Evolutionary conservation across 1,140 invertebrate genomes (phyloP), one percentile per base, ranked within the genome.

Genomic region (Musca domestica): DNA sequence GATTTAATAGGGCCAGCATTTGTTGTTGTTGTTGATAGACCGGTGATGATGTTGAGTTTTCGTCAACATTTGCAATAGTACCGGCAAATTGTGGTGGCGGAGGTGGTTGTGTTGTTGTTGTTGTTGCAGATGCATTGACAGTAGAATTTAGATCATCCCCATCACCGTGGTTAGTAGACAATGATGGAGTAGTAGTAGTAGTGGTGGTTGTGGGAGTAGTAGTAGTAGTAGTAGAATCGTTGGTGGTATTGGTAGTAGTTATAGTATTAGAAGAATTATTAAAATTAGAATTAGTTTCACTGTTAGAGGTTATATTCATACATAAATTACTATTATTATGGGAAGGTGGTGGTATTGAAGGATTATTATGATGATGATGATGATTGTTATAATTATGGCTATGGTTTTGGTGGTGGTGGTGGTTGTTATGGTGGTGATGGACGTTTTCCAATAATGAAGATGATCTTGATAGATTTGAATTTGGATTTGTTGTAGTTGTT

Each of bases 261-360:
- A 74, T 76, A 77, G 76, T 73, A 71, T 75, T 76, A 74, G 76
- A 66, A 78, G 77, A 78, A 76, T 75, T 70, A 71, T 73, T 77
- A 76, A 76, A 61, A 77, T 74, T 74, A 73, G 70, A 71, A 69
- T 68, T 64, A 49, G 19, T 61, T 19, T 61, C 56, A 61, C 34
- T 61, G 20, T 61, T 34, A 61, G 34, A 41, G 10, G 34, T 41
- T 41, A 41, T 41, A 41, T 41, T 41, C 34, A 41, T 41, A 41
- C 34, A 41, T 41, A 41, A 41, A 41, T 41, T 41, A 41, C 34
- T 41, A 41, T 41, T 41, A 41, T 41, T 41, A 41, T 41, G 34
- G 34, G 34, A 10, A 41, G 9, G 27, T 30, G 34, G 34, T 41
- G 34, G 34, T 41, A 61, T 30, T 61, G 34, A 61, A 34, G 56